phyloP scores from a whole-genome alignment of 2,888 invertebrate species.

The Drosophila flavopinicola region DNA sequence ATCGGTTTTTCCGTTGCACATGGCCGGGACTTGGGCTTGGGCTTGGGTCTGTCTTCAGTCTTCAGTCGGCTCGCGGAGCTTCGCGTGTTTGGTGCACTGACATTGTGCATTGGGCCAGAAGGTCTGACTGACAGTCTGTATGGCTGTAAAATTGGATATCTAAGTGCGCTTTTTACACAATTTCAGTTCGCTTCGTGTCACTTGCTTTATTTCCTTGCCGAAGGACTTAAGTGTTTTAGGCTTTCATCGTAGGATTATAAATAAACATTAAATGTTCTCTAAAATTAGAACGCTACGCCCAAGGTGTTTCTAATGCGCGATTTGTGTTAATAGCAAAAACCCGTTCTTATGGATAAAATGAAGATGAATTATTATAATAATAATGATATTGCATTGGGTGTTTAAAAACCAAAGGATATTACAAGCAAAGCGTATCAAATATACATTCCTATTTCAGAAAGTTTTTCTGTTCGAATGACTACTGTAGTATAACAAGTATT shows the following conservation, averaged over 20 bases:
- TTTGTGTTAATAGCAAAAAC: too few species aligned
- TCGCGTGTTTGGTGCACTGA: constrained; percentile 75
- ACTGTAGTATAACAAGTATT: not conserved
- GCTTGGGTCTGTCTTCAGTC: constrained; percentile 41
- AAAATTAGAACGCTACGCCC: constrained; percentile 5
- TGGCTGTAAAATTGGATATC: constrained; percentile 41
- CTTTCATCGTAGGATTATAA: constrained; percentile 24
- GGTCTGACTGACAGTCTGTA: constrained; percentile 58
- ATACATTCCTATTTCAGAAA: not conserved
- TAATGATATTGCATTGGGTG: too few species aligned
- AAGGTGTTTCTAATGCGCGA: not conserved
- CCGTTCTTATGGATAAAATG: too few species aligned
- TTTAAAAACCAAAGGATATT: too few species aligned
- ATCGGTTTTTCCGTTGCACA: constrained; percentile 53
- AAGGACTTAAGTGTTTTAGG: constrained; percentile 38
- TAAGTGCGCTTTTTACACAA: constrained; percentile 19
- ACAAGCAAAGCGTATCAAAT: too few species aligned
- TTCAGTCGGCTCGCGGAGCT: constrained; percentile 54
- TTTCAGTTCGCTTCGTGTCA: constrained; percentile 43
- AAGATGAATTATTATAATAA: too few species aligned
- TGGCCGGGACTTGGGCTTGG: constrained; percentile 25
- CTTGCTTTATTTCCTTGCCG: constrained; percentile 20
- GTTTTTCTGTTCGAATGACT: too few species aligned
- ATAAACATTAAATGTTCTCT: constrained; percentile 19
- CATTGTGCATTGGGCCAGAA: constrained; percentile 73